Percentiles rank a stretch among this genome's conserved stretches.
phyloP scores from a whole-genome alignment of 2,888 invertebrate species.

The Apotomis betuletana region DNA sequence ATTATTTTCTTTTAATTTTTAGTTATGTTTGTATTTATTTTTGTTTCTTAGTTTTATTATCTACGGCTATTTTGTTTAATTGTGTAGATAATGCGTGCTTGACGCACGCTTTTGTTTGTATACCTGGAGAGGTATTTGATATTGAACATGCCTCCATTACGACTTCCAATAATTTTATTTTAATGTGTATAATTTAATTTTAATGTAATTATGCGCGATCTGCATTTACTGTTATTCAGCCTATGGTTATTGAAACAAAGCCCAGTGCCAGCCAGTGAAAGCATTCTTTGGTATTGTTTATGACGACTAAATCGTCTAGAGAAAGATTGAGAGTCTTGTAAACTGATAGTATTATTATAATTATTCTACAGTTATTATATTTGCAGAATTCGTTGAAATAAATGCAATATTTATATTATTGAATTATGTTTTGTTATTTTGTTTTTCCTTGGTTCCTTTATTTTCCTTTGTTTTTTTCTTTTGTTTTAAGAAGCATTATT shows the following conservation, averaged over 20 bases:
- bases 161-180: slow-evolving; percentile 80
- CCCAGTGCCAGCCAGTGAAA: slow-evolving; percentile 79
- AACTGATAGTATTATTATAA: slow-evolving; percentile 83
- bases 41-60: slow-evolving; percentile 75
- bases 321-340: slow-evolving; percentile 76
- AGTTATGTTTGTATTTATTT: slow-evolving; percentile 83
- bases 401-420: slow-evolving; percentile 85
- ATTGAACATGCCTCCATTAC: slow-evolving; percentile 76
- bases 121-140: slow-evolving; percentile 61
- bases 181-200: slow-evolving; percentile 81
- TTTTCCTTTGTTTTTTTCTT: slow-evolving; percentile 67
- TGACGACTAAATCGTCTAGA: slow-evolving; percentile 58
- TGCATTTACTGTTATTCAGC: slow-evolving; percentile 82
- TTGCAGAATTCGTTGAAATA: slow-evolving; percentile 84
- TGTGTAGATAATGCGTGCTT: slow-evolving; percentile 63
- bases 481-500: slow-evolving; percentile 59
- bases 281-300: slow-evolving; percentile 64
- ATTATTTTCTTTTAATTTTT: slow-evolving; percentile 63
- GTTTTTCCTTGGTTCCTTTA: slow-evolving; percentile 74
- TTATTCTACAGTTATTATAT: slow-evolving; percentile 83
- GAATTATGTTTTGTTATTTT: slow-evolving; percentile 78
- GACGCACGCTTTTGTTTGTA: slow-evolving; percentile 38
- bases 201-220: slow-evolving; percentile 75
- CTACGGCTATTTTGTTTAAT: slow-evolving; percentile 70
- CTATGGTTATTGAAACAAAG: slow-evolving; percentile 74